Conservation (phyloP, 2,113 vertebrate genomes). For the Zosterops lateralis region DNA sequence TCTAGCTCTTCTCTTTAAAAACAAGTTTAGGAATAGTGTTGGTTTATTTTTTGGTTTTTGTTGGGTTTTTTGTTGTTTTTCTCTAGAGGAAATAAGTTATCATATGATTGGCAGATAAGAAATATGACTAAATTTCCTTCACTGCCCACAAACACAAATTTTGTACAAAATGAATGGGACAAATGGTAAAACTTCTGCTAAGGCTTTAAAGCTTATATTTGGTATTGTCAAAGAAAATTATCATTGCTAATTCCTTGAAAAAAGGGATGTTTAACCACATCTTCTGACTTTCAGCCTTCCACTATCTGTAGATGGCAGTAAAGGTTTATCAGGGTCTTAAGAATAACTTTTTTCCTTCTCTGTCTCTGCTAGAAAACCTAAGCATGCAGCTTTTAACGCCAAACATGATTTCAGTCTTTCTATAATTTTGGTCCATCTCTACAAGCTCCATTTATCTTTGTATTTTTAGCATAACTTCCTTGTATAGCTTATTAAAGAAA, state of each 20-base stretch:
- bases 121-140: not conserved
- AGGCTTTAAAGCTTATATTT: not conserved
- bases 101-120: not conserved
- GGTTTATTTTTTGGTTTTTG: not conserved
- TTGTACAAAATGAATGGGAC: not conserved
- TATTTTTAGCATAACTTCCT: not conserved
- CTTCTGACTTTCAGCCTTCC: not conserved
- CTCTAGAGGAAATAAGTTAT: not conserved
- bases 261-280: not conserved
- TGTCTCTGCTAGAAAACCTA: not conserved
- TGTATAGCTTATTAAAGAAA: not conserved
- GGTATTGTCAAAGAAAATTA: not conserved
- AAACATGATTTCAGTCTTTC: not conserved
- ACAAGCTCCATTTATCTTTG: not conserved
- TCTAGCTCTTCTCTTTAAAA: too few species aligned
- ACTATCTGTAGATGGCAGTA: not conserved
- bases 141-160: not conserved
- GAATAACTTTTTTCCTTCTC: not conserved
- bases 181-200: not conserved
- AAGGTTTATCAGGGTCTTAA: not conserved
- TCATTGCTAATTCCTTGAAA: not conserved
- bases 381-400: not conserved
- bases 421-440: not conserved
- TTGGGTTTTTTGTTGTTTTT: not conserved
- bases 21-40: too few species aligned